phyloP scores from a whole-genome alignment of 2,888 invertebrate genomes.

The Oscheius sp. region DNA sequence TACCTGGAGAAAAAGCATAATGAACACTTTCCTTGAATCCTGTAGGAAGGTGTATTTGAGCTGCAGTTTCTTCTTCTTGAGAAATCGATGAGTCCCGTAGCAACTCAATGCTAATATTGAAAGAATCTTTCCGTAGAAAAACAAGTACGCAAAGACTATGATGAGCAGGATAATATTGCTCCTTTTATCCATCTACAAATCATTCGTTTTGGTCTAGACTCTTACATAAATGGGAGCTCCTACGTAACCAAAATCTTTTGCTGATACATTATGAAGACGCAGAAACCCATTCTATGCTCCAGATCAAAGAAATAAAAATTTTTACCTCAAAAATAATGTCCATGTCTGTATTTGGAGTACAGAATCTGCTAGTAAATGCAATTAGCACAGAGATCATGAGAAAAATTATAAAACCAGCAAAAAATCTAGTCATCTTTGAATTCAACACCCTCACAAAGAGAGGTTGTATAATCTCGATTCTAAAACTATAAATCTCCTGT shows the following conservation, averaged over 20 bases:
- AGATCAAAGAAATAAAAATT: neutral
- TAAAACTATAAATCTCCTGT: neutral
- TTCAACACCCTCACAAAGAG: neutral
- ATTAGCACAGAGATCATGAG: neutral
- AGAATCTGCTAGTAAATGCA: neutral
- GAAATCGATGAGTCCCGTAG: neutral
- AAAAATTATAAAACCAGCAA: neutral
- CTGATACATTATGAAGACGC: neutral
- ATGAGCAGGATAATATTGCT: neutral
- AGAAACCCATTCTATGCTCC: neutral
- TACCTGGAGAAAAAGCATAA: neutral
- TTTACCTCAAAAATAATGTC: neutral
- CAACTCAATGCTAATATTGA: neutral
- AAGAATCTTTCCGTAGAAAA: neutral
- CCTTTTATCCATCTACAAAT: neutral
- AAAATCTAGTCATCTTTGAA: neutral
- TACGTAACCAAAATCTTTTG: neutral
- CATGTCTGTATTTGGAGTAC: neutral
- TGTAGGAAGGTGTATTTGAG: conserved; percentile 3
- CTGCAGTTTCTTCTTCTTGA: neutral
- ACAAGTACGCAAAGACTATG: neutral
- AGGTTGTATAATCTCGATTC: neutral
- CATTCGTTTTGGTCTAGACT: neutral
- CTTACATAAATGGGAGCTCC: neutral
- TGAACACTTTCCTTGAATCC: conserved; percentile 2